phyloP scores from a whole-genome alignment of 2,888 invertebrate species.

The Hoplodrina ambigua region DNA sequence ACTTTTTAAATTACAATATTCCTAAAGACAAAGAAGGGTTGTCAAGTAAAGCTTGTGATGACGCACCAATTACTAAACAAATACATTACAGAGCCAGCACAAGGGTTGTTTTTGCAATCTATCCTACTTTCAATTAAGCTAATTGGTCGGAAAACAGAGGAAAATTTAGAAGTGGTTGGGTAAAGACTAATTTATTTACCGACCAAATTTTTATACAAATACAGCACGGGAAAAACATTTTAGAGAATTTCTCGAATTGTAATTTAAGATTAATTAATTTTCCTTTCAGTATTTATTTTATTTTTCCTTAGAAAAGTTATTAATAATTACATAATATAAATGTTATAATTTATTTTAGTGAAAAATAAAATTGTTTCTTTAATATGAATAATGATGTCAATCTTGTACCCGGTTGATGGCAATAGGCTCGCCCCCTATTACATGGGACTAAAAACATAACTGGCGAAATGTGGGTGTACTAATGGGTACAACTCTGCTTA shows the following conservation, averaged over 20 bases:
- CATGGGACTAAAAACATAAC: too few relatives aligned
- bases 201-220: conserved; percentile 26
- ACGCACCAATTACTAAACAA: conserved; percentile 49
- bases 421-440: too few relatives aligned
- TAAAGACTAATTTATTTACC: conserved; percentile 48
- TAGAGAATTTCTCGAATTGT: conserved; percentile 10
- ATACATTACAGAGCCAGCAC: conserved; percentile 49
- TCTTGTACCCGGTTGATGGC: too few relatives aligned
- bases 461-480: too few relatives aligned
- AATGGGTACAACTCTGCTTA: too few relatives aligned
- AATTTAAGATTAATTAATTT: conserved; percentile 8
- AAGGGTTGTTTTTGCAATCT: conserved; percentile 57
- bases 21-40: conserved; percentile 20
- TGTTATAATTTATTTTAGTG: too few relatives aligned
- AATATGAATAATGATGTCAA: too few relatives aligned
- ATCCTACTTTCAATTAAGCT: conserved; percentile 61
- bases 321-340: too few relatives aligned
- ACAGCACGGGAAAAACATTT: conserved; percentile 14
- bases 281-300: too few relatives aligned
- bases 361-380: too few relatives aligned
- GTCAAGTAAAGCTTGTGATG: conserved; percentile 28
- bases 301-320: too few relatives aligned
- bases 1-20: conserved; percentile 17
- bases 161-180: conserved; percentile 52
- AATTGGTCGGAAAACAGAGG: conserved; percentile 57